Conservation (phyloP, 1,140 invertebrate genomes). For the Monochamus saltuarius region DNA sequence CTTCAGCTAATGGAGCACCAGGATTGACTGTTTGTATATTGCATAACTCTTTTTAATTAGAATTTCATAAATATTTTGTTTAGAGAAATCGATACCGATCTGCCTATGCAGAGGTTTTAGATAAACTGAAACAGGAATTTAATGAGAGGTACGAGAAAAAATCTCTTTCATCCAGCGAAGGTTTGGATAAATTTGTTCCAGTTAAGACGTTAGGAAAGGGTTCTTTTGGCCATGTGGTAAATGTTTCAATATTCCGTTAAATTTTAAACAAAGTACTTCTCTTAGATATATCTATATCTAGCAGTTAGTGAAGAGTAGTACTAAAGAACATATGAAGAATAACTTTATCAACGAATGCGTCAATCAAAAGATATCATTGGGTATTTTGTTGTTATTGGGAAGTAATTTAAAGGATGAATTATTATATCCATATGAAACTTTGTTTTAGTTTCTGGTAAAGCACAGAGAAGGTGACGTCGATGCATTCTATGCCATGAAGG, state of each 20-base stretch:
- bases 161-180: slow-evolving; percentile 14
- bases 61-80: slow-evolving; percentile 2
- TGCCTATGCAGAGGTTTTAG: slow-evolving; percentile 32
- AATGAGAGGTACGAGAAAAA: slow-evolving; percentile 34
- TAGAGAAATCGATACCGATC: slow-evolving; percentile 25
- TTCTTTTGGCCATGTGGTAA: slow-evolving; percentile 79
- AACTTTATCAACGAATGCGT: no score
- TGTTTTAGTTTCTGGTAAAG: slow-evolving; percentile 69
- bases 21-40: no score
- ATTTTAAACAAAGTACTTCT: no score
- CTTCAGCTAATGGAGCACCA: no score
- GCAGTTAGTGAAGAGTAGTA: no score
- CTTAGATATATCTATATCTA: no score
- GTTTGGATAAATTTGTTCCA: slow-evolving; percentile 34
- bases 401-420: no score
- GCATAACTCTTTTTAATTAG: not conserved
- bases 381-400: no score
- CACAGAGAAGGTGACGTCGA: slow-evolving; percentile 67
- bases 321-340: no score
- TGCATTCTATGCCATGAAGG: slow-evolving; percentile 85
- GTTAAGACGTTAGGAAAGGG: slow-evolving; percentile 74
- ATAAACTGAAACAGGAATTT: slow-evolving; percentile 34
- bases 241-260: slow-evolving; percentile 6
- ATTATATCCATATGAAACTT: no score
- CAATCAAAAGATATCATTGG: no score